Evolutionary conservation across 2,888 invertebrate species (phyloP), one percentile per base, ranked within the genome.

Genomic region (Lepeophtheirus nordmannii): DNA sequence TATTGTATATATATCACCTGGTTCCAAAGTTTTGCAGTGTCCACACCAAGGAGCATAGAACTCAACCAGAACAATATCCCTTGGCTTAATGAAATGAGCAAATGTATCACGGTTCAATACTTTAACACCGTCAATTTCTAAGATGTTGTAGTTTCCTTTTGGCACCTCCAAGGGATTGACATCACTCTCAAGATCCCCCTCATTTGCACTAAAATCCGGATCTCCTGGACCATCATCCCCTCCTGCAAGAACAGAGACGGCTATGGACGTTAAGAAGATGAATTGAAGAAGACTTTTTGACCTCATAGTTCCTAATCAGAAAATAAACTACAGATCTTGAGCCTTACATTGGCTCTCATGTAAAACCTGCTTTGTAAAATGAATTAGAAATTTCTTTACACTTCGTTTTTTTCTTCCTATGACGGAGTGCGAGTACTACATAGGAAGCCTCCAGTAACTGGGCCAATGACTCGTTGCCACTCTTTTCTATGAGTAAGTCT

Each of bases 41-140:
- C 80, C 81, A 73, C 82, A 82, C 81, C 80, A 80, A 37, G 80
- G 80, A n/a, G 81, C 80, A 73, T 80, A 81, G 71, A 81, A 81
- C 71, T 80, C 80, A 17, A 81, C 77, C 40, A 81, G 73, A 14
- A 78, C 72, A 14, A 74, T 74, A 46, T 78, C 77, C 58, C 77
- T 71, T 5, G 71, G 69, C 14, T 71, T 69, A 10, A 78, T 71
- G 23, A 75, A 73, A 62, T 74, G 73, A 67, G 77, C 75, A 73
- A 79, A 79, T 69, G 77, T 78, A n/a, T 74, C 73, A 8, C 72
- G 70, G 9, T 74, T 77, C 56, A 79, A 70, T 17, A 78, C 72
- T 17, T 76, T 61, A 8, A 79, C 78, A 70, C 74, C 76, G 46
- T 76, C 75, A 67, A 73, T 72, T 64, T 78, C 77, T 10, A 71